Evolutionary conservation across 2,113 vertebrate genomes (phyloP).

Genomic region (Esox niger): DNA sequence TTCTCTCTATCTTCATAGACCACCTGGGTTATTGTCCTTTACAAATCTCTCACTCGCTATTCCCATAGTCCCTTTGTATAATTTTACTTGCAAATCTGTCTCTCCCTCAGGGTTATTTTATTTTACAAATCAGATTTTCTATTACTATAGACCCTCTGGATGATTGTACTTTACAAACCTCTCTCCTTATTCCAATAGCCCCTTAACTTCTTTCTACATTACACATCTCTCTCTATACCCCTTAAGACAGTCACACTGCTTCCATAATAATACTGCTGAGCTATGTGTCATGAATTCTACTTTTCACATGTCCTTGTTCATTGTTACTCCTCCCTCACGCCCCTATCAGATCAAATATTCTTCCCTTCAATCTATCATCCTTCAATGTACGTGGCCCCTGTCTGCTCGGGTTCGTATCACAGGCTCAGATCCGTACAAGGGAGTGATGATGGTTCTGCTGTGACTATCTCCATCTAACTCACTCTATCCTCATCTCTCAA

Average conservation of each 20-base stretch:
- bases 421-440: neutral
- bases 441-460: neutral
- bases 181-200: too few species aligned
- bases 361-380: neutral
- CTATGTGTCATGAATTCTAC: too few species aligned
- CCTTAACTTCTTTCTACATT: too few species aligned
- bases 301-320: neutral
- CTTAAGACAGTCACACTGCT: too few species aligned
- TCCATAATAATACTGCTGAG: too few species aligned
- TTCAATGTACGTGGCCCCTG: neutral
- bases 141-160: neutral
- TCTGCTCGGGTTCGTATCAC: constrained; percentile 3
- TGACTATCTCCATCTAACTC: neutral
- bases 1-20: too few species aligned
- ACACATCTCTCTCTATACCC: too few species aligned
- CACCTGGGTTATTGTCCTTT: too few species aligned
- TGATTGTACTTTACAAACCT: neutral
- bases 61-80: too few species aligned
- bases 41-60: too few species aligned
- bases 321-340: neutral
- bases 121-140: too few species aligned
- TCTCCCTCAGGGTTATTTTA: neutral
- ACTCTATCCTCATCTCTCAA: neutral
- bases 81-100: neutral
- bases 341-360: neutral